Evolutionary conservation across 2,113 vertebrate species (phyloP).

Genomic region (Oncorhynchus keta): DNA sequence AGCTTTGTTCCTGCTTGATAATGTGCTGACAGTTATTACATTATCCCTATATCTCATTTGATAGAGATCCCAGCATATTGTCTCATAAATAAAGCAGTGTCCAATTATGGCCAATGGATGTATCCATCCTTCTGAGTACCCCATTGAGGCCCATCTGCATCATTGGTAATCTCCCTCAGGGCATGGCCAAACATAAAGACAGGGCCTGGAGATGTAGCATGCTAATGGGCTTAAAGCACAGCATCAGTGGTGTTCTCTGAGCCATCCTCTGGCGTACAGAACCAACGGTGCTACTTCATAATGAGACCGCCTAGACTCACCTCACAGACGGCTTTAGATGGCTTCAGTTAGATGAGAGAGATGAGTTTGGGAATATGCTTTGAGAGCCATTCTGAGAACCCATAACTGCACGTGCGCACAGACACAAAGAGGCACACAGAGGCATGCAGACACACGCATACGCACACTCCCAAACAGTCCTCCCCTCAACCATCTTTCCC

Average conservation of each 20-base stretch:
- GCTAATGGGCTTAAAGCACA: background rate
- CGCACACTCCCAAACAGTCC: background rate
- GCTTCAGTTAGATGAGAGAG: background rate
- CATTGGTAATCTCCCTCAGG: slow-evolving; percentile 25
- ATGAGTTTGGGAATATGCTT: background rate
- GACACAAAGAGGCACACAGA: background rate
- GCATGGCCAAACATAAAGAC: slow-evolving; percentile 39
- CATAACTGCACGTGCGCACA: background rate
- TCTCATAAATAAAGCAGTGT: slow-evolving; percentile 65
- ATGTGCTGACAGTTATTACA: slow-evolving; percentile 62
- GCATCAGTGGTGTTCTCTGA: background rate
- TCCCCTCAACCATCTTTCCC: too few species aligned
- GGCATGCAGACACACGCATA: background rate
- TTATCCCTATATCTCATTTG: slow-evolving; percentile 61
- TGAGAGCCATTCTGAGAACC: background rate
- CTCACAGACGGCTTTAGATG: background rate
- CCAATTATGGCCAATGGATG: slow-evolving; percentile 51
- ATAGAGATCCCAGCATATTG: slow-evolving; percentile 54
- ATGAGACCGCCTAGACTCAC: background rate
- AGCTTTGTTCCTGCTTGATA: slow-evolving; percentile 19
- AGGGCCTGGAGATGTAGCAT: background rate
- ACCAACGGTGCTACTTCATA: background rate
- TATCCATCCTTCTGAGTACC: slow-evolving; percentile 56
- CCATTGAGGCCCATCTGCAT: slow-evolving; percentile 2
- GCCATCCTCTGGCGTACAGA: too few species aligned